Percentiles rank a stretch among this genome's conserved stretches.
phyloP scores from a whole-genome alignment of 2,113 vertebrate species.

The Regulus satrapa region DNA sequence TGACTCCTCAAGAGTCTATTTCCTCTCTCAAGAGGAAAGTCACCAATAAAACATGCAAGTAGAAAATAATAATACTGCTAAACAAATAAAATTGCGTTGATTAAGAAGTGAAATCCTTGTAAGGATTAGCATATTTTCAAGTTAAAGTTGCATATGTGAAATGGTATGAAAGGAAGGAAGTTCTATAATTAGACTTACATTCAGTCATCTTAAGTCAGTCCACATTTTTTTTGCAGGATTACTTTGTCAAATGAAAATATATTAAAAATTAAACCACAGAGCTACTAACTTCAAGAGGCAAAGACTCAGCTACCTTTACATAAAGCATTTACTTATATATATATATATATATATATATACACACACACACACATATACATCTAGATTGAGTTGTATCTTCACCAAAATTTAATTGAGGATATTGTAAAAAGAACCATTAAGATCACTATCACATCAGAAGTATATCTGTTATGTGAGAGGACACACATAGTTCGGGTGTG shows the following conservation, averaged over 20 bases:
- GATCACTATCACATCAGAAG: background rate
- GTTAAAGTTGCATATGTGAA: background rate
- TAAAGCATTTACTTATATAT: background rate
- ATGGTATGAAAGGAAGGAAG: background rate
- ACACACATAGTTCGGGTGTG: fast-evolving
- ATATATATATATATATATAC: no score
- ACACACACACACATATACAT: fast-evolving
- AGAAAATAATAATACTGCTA: background rate
- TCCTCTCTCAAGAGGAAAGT: background rate
- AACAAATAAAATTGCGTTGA: background rate
- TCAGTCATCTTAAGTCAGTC: background rate
- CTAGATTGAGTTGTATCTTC: background rate
- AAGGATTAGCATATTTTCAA: background rate
- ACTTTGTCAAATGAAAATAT: background rate
- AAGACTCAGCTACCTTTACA: background rate
- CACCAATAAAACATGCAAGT: background rate
- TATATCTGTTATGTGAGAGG: fast-evolving
- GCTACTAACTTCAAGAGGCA: background rate
- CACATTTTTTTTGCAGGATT: background rate
- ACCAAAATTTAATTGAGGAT: background rate
- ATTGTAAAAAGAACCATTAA: background rate
- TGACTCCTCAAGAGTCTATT: background rate
- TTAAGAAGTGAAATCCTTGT: background rate
- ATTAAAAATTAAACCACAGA: background rate
- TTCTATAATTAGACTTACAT: background rate